phyloP scores from a whole-genome alignment of 2,888 invertebrate genomes.

The Zeuzera pyrina region DNA sequence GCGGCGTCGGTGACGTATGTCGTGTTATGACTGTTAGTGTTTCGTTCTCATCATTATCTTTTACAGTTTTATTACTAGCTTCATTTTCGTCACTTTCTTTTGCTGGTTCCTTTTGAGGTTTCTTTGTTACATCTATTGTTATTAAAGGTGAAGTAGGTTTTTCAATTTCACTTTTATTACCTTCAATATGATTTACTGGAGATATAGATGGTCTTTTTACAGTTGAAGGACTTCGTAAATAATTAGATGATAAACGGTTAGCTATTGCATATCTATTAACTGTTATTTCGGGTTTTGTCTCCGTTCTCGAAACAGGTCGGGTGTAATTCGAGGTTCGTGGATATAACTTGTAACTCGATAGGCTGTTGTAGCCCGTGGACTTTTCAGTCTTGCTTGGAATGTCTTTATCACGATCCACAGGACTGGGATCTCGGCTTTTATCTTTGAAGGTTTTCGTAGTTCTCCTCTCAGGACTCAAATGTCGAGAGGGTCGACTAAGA shows the following conservation, averaged over 20 bases:
- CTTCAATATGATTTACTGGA: slow-evolving; percentile 41
- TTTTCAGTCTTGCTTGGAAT: slow-evolving; percentile 72
- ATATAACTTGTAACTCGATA: slow-evolving; percentile 69
- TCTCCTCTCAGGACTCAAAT: slow-evolving; percentile 65
- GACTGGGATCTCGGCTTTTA: slow-evolving; percentile 72
- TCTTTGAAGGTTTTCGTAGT: slow-evolving; percentile 47
- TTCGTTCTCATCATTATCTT: slow-evolving; percentile 40
- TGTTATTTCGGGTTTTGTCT: slow-evolving; percentile 31
- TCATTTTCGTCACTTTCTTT: slow-evolving; percentile 21
- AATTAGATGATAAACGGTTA: slow-evolving; percentile 53
- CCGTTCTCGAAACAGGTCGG: slow-evolving; percentile 39
- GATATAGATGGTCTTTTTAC: slow-evolving; percentile 51
- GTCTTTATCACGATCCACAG: slow-evolving; percentile 67
- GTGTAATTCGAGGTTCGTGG: slow-evolving; percentile 57
- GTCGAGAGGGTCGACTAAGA: slow-evolving; percentile 53
- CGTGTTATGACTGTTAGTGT: slow-evolving; percentile 79
- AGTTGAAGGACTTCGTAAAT: slow-evolving; percentile 52
- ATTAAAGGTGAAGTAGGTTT: slow-evolving; percentile 29
- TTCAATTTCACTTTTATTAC: slow-evolving; percentile 29
- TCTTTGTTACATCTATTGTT: slow-evolving; percentile 25
- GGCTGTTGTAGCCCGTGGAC: slow-evolving; percentile 62
- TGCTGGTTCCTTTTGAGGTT: slow-evolving; percentile 16
- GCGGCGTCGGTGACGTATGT: slow-evolving; percentile 85
- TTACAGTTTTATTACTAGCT: slow-evolving; percentile 18
- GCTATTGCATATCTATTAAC: slow-evolving; percentile 57